Evolutionary conservation across 2,797 vertebrate genomes (phyloP).

Genomic region (Threskiornis aethiopicus): DNA sequence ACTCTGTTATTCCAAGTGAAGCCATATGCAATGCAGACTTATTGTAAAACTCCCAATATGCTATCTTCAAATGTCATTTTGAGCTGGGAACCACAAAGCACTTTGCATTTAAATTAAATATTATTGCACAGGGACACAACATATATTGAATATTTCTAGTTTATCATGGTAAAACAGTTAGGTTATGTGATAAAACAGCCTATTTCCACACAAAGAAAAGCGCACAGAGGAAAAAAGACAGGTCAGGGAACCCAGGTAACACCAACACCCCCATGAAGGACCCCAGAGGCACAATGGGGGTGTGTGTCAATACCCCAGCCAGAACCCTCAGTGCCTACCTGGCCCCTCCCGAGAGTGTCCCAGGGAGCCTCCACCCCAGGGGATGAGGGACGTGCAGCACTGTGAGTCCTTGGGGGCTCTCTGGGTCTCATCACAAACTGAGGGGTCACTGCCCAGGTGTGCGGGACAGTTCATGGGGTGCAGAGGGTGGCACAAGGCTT

Average conservation of each 20-base stretch:
- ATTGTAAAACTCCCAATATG: neutral
- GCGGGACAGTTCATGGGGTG: accelerated
- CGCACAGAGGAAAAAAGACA: neutral
- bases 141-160: neutral
- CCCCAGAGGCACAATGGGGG: neutral
- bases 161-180: neutral
- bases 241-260: neutral
- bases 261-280: neutral
- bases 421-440: neutral
- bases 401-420: accelerated
- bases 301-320: neutral
- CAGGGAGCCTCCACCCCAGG: accelerated
- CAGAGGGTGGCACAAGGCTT: neutral
- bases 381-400: too few relatives aligned
- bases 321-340: neutral
- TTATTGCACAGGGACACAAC: neutral
- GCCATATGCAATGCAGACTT: neutral
- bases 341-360: too few relatives aligned
- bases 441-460: accelerated
- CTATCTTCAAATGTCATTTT: neutral
- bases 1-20: neutral
- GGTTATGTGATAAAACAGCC: neutral
- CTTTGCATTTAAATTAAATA: neutral
- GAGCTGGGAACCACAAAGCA: neutral
- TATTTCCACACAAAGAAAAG: neutral